Evolutionary conservation across 2,113 vertebrate genomes (phyloP).

Genomic region (Casuarius casuarius): DNA sequence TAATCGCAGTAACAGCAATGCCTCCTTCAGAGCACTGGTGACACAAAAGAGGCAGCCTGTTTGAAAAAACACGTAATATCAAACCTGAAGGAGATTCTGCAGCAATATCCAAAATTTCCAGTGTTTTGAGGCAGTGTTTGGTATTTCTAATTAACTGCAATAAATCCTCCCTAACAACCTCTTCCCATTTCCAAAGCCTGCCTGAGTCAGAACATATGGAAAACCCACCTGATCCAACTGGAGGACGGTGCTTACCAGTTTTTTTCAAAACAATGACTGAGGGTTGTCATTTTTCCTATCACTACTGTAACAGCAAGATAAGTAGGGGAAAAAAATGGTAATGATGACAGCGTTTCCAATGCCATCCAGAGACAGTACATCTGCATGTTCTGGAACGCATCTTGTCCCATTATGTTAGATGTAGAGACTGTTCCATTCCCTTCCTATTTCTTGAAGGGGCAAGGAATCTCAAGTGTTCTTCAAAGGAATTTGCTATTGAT

Average conservation of each 20-base stretch:
- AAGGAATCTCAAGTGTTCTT: neutral
- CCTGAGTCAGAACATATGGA: slow-evolving; percentile 21
- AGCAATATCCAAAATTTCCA: neutral
- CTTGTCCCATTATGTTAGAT: neutral
- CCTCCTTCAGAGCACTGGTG: neutral
- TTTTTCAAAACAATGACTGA: neutral
- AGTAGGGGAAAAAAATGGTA: neutral
- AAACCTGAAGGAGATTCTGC: neutral
- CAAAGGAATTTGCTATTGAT: neutral
- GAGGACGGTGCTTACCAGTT: neutral
- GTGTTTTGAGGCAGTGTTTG: rapidly evolving
- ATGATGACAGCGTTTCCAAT: neutral
- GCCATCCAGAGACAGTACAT: neutral
- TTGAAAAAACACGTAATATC: neutral
- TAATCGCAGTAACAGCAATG: neutral
- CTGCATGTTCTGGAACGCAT: neutral
- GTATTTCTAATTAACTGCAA: neutral
- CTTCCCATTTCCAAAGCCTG: neutral
- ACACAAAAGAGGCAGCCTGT: neutral
- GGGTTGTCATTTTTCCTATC: neutral
- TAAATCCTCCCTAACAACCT: neutral
- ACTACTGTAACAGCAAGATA: rapidly evolving
- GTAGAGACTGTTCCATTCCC: neutral
- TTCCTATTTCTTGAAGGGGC: neutral
- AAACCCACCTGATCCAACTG: neutral